A percentile compares a stretch with the other conserved stretches of the same genome.
phyloP scores from a whole-genome alignment of 1,140 invertebrate genomes.

The Polypedilum pembai region DNA sequence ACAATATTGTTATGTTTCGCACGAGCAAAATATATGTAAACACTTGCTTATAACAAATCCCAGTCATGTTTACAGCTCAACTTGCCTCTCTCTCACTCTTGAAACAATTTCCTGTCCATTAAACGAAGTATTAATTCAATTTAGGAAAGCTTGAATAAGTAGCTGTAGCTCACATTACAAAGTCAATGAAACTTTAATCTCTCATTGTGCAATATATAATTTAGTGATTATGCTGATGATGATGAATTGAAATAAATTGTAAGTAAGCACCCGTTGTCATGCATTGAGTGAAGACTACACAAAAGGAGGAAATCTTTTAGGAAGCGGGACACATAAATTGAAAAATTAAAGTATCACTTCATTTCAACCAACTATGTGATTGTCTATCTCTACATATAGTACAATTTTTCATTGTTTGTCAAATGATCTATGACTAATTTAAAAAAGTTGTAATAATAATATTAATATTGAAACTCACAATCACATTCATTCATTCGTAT shows the following conservation, averaged over 20 bases:
- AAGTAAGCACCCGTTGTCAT: conserved; percentile 1
- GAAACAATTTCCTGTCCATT: too few species aligned
- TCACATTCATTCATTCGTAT: too few species aligned
- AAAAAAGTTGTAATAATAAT: too few species aligned
- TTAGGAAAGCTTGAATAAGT: too few species aligned
- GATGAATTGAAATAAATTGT: background rate
- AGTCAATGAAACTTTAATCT: conserved; percentile 7
- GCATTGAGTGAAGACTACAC: background rate
- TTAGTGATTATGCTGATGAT: background rate
- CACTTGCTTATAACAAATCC: too few species aligned
- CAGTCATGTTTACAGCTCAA: too few species aligned
- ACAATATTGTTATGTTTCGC: too few species aligned
- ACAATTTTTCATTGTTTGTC: conserved; percentile 18
- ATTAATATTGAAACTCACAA: too few species aligned
- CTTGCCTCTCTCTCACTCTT: too few species aligned
- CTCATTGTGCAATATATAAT: conserved; percentile 14
- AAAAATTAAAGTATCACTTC: background rate
- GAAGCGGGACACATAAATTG: background rate
- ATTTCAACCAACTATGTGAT: background rate
- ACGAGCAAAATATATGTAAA: too few species aligned
- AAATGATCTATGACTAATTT: background rate
- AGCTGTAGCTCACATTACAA: background rate
- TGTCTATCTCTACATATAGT: background rate
- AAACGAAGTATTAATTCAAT: too few species aligned
- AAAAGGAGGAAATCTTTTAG: background rate